Percentiles rank a stretch among this genome's conserved stretches.
Conservation (phyloP, 2,888 invertebrate species). For the Dexiosoma caninum region DNA sequence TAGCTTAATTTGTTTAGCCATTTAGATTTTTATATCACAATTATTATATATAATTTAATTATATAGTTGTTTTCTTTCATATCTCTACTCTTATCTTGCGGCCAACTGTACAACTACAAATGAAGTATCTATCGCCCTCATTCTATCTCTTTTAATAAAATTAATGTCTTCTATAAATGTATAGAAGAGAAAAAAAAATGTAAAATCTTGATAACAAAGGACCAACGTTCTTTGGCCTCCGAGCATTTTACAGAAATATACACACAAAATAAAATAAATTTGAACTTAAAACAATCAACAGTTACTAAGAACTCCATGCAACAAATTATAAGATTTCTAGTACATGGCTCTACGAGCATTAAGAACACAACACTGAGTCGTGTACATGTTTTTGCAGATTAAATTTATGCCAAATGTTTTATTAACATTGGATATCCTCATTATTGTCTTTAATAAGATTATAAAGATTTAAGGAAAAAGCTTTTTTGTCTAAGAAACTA, state of each 20-base stretch:
- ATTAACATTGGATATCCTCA: slow-evolving; percentile 20
- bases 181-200: not conserved
- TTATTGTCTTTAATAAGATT: slow-evolving; percentile 28
- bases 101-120: not conserved
- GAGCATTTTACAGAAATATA: too few species aligned
- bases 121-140: not conserved
- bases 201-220: slow-evolving; percentile 24
- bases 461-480: slow-evolving; percentile 9
- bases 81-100: not conserved
- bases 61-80: slow-evolving; percentile 3
- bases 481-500: not conserved
- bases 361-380: not conserved
- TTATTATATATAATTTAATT: slow-evolving; percentile 23
- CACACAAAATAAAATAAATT: not conserved
- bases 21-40: slow-evolving; percentile 4
- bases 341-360: not conserved
- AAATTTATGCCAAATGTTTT: slow-evolving; percentile 42
- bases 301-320: not conserved
- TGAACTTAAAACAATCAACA: slow-evolving; percentile 46
- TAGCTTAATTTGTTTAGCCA: not conserved
- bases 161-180: slow-evolving; percentile 6
- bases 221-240: slow-evolving; percentile 7
- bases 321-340: not conserved
- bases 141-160: slow-evolving; percentile 11
- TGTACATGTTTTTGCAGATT: not conserved